Base-by-base conservation (phyloP, 2,113 vertebrate genomes). In the Otolemur garnettii region DNA sequence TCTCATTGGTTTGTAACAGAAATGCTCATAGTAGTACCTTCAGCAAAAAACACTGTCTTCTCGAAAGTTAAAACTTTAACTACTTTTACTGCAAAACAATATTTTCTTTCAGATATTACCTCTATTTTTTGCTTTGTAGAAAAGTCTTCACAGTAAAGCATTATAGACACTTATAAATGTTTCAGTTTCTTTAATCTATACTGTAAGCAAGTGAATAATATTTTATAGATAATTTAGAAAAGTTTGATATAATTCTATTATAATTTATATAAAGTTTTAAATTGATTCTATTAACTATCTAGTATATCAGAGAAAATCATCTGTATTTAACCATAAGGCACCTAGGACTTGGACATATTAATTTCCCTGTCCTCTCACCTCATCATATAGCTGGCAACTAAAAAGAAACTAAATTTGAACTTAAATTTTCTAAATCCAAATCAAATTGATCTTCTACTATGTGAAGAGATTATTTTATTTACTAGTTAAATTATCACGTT, bases 381-480 rank as follows among this genome's bases (percentile, higher is more conserved):
- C 5, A 68, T 59, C 6, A 68, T 1, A 53, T 26, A 62, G 2
- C 4, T 64, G 50, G 15, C 24, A 81, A 79, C 21, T 7, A 13
- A 17, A 17, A 94, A 50, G 42, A 74, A 42, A 14, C 7, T 35
- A 78, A 66, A 60, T n/a, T 18, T 77, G 33, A 94, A 93, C 35
- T 60, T 69, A 30, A 12, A 35, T 78, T 59, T 87, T 86, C 14
- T 77, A 83, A 80, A 79, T 53, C 13, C n/a, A 93, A 93, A 59
- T 55, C 33, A 72, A 85, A 28, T 22, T 68, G 22, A 86, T 19
- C 68, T 93, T 75, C 45, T 2, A 24, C n/a, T 77, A 80, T 9
- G 4, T 15, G 15, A 78, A 92, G 28, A 86, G 13, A 55, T 17
- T 55, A 93, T 85, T 94, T 94, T 87, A 81, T 71, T 91, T 79